These are phyloP conservation scores for Emydoidea blandingii DNA, from an alignment of 2,797 vertebrate genomes.

Conservation along the genomic window DNA sequence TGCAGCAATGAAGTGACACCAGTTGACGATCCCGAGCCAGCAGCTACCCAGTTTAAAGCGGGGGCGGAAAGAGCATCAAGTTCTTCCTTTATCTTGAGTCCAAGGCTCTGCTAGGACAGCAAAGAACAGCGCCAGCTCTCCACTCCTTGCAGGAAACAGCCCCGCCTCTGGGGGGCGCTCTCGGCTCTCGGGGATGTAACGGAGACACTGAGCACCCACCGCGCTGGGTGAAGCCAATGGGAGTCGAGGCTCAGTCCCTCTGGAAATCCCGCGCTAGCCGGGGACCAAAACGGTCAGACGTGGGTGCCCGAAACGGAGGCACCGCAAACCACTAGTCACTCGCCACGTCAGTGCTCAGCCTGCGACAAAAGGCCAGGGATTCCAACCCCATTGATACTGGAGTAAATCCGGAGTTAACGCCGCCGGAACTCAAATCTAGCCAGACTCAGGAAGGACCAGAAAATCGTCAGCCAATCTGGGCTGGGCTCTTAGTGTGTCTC, in stretches of 20 bases:
- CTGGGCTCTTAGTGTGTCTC: not conserved
- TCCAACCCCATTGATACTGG: not conserved
- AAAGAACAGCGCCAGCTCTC: not conserved
- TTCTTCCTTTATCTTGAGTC: not conserved
- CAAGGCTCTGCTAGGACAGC: not conserved
- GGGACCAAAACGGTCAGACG: not conserved
- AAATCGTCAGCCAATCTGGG: not conserved
- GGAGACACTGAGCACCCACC: not conserved
- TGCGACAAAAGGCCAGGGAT: not conserved
- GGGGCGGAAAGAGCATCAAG: not conserved
- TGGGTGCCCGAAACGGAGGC: not conserved
- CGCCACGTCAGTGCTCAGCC: no score
- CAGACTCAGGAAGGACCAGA: not conserved
- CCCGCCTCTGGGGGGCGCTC: not conserved
- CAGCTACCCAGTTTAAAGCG: no score
- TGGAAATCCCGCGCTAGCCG: not conserved
- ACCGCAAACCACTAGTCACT: not conserved
- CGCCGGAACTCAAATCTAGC: not conserved
- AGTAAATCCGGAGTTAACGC: not conserved
- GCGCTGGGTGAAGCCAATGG: not conserved
- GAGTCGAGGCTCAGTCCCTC: not conserved
- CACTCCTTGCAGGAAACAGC: not conserved
- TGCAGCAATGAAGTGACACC: no score
- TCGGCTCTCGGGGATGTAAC: not conserved
- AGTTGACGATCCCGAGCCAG: no score